Base-by-base conservation (phyloP, 2,113 vertebrate species). In the Entosphenus tridentatus region DNA sequence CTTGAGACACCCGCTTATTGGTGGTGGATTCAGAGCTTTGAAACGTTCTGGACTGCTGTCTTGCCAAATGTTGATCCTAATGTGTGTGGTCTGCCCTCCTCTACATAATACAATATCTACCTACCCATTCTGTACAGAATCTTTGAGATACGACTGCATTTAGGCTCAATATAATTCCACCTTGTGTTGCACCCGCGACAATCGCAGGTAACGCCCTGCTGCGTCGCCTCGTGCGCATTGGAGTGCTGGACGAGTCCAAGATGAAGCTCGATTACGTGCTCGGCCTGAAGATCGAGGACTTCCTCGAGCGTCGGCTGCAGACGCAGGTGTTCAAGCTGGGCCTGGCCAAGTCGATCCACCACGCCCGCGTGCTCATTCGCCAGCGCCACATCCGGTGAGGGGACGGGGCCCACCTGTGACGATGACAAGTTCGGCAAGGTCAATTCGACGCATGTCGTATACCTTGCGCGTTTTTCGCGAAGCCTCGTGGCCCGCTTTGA, bases 251-350 rank as follows among this genome's bases (percentile, higher is more conserved):
- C 2, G 87, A 92, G 78, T 85, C 86, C 71, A 92, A 92, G 78
- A 91, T 91, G 88, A 92, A 92, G 77, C 82, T 91, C 56, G 87
- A 92, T 86, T 89, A 91, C 76, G 88, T 93, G 75, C 77, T 91
- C 75, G 88, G 87, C 69, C 79, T 93, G 75, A 91, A 91, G 76
- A 87, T 93, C 1, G 88, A 93, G 72, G 88, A 93, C 55, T 93
- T 93, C 74, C 72, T 93, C 77, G 88, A 93, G 78, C 80, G 87
- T 57, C 83, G 87, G 72, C 80, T 91, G 71, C 88, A 93, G 78
- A 93, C 88, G 0, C 88, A 93, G 76, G 88, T 92, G 71, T 92
- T 92, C 77, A 93, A 93, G 72, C 82, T 91, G 65, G 88, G 87
- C 58, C 76, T 93, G 56, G 87, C 87, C 70, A 93, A 93, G 75